Conservation (phyloP, 1,140 invertebrate species). For the Frieseomelitta varia region DNA sequence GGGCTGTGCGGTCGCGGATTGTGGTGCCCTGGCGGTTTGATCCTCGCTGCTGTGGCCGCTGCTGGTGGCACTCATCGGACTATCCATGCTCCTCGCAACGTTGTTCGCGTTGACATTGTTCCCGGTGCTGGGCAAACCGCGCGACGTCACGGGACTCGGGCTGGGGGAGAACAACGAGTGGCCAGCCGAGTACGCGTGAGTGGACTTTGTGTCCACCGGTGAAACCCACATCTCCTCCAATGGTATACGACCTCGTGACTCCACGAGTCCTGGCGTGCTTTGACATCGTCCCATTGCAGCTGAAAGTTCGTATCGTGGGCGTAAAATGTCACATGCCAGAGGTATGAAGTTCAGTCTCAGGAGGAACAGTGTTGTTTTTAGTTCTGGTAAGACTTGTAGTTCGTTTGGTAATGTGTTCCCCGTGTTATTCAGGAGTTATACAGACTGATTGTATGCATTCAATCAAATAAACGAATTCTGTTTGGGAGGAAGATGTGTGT, state of each 20-base stretch:
- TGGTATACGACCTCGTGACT: slow-evolving; percentile 93
- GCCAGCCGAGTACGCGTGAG: slow-evolving; percentile 71
- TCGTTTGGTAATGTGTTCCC: too few species aligned
- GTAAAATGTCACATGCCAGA: background rate
- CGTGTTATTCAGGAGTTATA: background rate
- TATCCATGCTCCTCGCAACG: slow-evolving; percentile 74
- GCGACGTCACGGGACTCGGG: slow-evolving; percentile 79
- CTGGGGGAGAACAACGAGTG: slow-evolving; percentile 81
- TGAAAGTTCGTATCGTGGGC: slow-evolving; percentile 78
- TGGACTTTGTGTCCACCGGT: slow-evolving; percentile 79
- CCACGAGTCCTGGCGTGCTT: slow-evolving; percentile 96
- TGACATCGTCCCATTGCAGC: slow-evolving; percentile 96
- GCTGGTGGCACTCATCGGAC: slow-evolving; percentile 79
- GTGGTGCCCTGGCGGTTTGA: slow-evolving; percentile 71
- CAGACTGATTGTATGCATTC: background rate
- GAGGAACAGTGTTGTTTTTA: background rate
- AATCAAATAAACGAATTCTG: background rate
- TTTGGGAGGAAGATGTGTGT: background rate
- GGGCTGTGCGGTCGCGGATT: slow-evolving; percentile 72
- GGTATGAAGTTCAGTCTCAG: background rate
- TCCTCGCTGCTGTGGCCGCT: slow-evolving; percentile 81
- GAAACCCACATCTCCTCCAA: slow-evolving; percentile 94
- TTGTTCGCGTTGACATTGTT: slow-evolving; percentile 44
- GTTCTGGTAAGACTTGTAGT: background rate
- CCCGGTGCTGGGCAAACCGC: slow-evolving; percentile 49